Conservation (phyloP, 1,140 invertebrate genomes). For the Lutraria rhynchaena region DNA sequence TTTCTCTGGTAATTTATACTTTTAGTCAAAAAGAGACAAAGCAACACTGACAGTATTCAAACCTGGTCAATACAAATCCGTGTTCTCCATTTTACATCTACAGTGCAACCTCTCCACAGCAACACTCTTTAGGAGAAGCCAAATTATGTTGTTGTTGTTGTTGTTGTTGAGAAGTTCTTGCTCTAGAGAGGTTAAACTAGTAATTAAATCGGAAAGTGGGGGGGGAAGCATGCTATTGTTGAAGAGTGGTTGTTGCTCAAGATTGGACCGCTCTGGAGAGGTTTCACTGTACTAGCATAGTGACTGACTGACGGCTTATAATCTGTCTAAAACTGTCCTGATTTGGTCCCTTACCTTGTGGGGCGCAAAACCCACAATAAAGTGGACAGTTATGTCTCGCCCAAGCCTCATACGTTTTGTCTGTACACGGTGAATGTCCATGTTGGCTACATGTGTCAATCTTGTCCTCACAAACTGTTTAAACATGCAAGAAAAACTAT, state of each 20-base stretch:
- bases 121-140: too few relatives aligned
- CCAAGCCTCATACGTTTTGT: not conserved
- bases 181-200: not conserved
- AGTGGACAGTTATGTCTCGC: constrained; percentile 2
- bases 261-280: too few relatives aligned
- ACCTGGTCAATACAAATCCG: not conserved
- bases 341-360: not conserved
- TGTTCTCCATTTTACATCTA: too few relatives aligned
- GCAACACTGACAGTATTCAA: not conserved
- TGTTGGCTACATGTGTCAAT: not conserved
- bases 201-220: not conserved
- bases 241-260: too few relatives aligned
- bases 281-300: not conserved
- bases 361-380: constrained; percentile 9
- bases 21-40: not conserved
- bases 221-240: not conserved
- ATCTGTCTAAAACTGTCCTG: too few relatives aligned
- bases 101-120: too few relatives aligned
- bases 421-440: constrained; percentile 2
- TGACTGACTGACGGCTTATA: too few relatives aligned
- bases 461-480: constrained; percentile 14
- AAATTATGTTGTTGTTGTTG: too few relatives aligned
- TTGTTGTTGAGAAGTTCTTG: too few relatives aligned
- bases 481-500: too few relatives aligned
- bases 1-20: not conserved